A percentile compares a stretch with the other conserved stretches of the same genome.
Conservation (phyloP, 2,113 vertebrate genomes). For the Zeus faber region DNA sequence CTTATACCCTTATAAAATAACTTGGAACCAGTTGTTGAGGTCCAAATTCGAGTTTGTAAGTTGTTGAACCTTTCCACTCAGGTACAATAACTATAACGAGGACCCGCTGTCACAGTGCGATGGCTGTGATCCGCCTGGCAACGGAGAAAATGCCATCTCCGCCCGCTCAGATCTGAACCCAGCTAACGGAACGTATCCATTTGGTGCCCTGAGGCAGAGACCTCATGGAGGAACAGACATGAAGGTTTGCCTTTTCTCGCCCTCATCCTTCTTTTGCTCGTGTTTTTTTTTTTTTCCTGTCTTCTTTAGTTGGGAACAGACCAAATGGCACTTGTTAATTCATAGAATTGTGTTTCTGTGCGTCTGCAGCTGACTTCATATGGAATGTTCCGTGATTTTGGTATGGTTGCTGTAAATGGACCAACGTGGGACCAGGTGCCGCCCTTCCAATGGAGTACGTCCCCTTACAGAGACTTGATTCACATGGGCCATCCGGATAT, state of each 20-base stretch:
- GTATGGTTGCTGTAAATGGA: conserved; percentile 82
- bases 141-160: conserved; percentile 87
- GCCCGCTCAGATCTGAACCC: conserved; percentile 92
- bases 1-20: no score
- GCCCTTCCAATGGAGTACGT: conserved; percentile 88
- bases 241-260: conserved; percentile 76
- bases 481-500: conserved; percentile 94
- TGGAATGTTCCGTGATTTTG: conserved; percentile 69
- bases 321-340: conserved; percentile 6
- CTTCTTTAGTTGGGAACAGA: no score
- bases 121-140: conserved; percentile 78
- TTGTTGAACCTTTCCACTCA: conserved; percentile 56
- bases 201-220: conserved; percentile 86
- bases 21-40: no score
- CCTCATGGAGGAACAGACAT: conserved; percentile 88
- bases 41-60: no score
- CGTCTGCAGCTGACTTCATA: conserved; percentile 82
- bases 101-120: conserved; percentile 84
- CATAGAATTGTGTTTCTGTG: no score
- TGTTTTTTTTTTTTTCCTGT: neutral
- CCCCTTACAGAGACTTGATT: conserved; percentile 76
- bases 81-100: conserved; percentile 88
- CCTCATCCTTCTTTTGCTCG: neutral
- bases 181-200: conserved; percentile 89
- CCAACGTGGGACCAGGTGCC: conserved; percentile 89